Evolutionary conservation across 1,140 invertebrate species (phyloP).

Genomic region (Drosophila aff.): DNA sequence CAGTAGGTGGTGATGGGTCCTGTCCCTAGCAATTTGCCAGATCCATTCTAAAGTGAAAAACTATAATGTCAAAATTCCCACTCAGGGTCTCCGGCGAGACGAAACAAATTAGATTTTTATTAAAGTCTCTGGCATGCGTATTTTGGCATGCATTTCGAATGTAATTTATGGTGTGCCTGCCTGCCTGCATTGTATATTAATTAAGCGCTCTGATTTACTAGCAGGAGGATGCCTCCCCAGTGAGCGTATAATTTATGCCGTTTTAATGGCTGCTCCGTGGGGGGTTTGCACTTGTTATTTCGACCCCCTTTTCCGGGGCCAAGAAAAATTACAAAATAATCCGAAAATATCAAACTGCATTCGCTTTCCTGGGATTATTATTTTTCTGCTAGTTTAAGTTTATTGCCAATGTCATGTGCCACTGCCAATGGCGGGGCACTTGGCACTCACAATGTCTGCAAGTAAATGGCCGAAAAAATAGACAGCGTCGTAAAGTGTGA

Average conservation of each 20-base stretch:
- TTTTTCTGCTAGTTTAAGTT: slow-evolving; percentile 15
- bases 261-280: slow-evolving; percentile 50
- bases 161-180: slow-evolving; percentile 26
- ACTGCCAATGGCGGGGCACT: slow-evolving; percentile 28
- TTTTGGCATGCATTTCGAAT: slow-evolving; percentile 49
- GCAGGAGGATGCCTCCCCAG: slow-evolving; percentile 1
- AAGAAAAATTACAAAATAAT: neutral
- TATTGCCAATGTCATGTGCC: slow-evolving; percentile 44
- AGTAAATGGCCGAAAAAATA: slow-evolving; percentile 20
- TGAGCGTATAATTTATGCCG: slow-evolving; percentile 53
- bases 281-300: slow-evolving; percentile 7
- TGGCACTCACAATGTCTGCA: slow-evolving; percentile 28
- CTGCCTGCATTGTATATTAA: slow-evolving; percentile 44
- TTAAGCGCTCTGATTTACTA: slow-evolving; percentile 55
- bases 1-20: slow-evolving; percentile 13
- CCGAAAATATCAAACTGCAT: slow-evolving; percentile 2
- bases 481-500: slow-evolving; percentile 23
- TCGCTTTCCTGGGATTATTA: slow-evolving; percentile 8
- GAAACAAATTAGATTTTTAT: slow-evolving; percentile 21
- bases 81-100: neutral
- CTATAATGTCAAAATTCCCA: neutral
- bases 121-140: slow-evolving; percentile 14
- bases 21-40: slow-evolving; percentile 3
- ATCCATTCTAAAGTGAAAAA: neutral
- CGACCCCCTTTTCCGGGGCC: slow-evolving; percentile 1